phyloP scores from a whole-genome alignment of 1,140 invertebrate genomes.

The Tetramorium parvispinum region DNA sequence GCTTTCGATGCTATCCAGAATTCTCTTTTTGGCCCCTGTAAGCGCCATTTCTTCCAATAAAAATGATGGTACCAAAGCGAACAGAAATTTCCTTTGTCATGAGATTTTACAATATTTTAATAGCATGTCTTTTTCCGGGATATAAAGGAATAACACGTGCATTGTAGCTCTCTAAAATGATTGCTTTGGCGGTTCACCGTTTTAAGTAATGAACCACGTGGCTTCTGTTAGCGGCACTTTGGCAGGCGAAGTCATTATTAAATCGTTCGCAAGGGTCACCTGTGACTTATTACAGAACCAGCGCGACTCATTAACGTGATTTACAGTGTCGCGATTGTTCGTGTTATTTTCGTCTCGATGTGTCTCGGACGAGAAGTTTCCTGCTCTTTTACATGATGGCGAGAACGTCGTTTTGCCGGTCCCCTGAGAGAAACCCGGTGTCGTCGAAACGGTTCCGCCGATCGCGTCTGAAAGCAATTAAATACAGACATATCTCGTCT shows the following conservation, averaged over 20 bases:
- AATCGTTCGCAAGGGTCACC: slow-evolving; percentile 15
- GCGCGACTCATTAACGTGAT: slow-evolving; percentile 17
- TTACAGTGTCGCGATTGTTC: slow-evolving; percentile 24
- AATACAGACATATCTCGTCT: background rate
- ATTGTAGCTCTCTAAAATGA: background rate
- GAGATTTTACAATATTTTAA: background rate
- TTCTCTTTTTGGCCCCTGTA: background rate
- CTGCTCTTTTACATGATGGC: background rate
- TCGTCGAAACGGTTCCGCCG: background rate
- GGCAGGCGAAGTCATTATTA: background rate
- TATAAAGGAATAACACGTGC: background rate
- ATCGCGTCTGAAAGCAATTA: slow-evolving; percentile 1
- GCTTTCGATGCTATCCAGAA: background rate
- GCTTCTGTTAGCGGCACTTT: slow-evolving; percentile 16
- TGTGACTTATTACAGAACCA: background rate
- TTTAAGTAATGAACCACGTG: slow-evolving; percentile 3
- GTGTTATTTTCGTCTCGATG: slow-evolving; percentile 12
- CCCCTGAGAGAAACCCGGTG: background rate
- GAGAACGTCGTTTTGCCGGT: background rate
- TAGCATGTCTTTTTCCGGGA: background rate
- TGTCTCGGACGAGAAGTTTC: background rate
- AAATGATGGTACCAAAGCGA: background rate
- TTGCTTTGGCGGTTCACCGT: background rate
- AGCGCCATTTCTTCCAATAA: background rate
- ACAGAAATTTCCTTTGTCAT: background rate